phyloP scores from a whole-genome alignment of 2,797 vertebrate species.

The Antrozous pallidus region DNA sequence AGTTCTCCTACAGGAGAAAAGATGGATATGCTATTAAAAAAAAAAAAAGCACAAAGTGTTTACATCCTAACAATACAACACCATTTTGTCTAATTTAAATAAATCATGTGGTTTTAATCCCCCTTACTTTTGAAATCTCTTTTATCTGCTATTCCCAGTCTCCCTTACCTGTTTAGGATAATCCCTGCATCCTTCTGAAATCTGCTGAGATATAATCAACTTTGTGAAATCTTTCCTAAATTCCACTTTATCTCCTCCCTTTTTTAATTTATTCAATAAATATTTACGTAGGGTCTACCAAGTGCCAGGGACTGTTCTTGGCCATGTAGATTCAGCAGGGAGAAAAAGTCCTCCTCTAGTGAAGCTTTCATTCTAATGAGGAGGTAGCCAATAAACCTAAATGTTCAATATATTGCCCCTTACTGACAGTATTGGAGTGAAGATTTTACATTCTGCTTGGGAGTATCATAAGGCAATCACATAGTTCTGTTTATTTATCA shows the following conservation, averaged over 20 bases:
- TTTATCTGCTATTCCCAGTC: not conserved
- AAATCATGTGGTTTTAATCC: not conserved
- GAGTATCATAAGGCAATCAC: not conserved
- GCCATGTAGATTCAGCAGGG: not conserved
- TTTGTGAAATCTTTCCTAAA: constrained; percentile 27
- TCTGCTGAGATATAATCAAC: not conserved
- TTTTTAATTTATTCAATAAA: constrained; percentile 3
- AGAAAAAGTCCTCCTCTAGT: not conserved
- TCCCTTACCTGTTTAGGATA: not conserved
- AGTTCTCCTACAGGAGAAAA: not conserved
- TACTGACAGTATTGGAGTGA: not conserved
- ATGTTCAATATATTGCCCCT: not conserved
- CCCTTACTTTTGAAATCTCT: not conserved
- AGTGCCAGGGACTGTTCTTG: not conserved
- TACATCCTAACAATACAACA: not conserved
- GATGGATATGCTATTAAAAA: not conserved
- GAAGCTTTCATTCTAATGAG: not conserved
- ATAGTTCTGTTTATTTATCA: not conserved
- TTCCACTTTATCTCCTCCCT: not conserved
- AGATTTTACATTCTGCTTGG: not conserved
- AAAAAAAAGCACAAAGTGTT: not conserved
- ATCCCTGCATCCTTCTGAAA: not conserved
- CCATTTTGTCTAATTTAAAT: not conserved
- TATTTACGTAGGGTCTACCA: not conserved
- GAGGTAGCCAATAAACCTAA: not conserved